A percentile compares a stretch with the other conserved stretches of the same genome.
phyloP scores from a whole-genome alignment of 2,113 vertebrate species.

The Caloenas nicobarica region DNA sequence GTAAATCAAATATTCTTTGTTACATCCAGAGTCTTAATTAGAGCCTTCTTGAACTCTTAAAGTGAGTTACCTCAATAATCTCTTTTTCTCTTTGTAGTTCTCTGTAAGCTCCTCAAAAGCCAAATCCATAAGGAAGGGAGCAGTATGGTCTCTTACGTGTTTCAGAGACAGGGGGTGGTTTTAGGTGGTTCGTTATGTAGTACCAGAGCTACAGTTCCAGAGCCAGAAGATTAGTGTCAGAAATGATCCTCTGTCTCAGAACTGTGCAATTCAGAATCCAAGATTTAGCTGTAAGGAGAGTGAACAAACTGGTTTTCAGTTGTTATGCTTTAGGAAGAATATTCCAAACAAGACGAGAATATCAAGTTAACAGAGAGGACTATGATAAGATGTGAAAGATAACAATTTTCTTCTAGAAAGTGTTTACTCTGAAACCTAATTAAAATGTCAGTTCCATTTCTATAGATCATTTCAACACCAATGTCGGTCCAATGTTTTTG shows the following conservation, averaged over 20 bases:
- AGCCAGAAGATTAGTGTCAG: background rate
- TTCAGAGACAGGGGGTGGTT: background rate
- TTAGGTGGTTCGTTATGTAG: background rate
- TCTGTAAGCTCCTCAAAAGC: constrained; percentile 4
- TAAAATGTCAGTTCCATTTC: constrained; percentile 28
- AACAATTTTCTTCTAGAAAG: background rate
- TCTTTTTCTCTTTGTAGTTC: constrained; percentile 6
- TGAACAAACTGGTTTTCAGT: background rate
- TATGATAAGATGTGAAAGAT: constrained; percentile 29
- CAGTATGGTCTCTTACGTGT: background rate
- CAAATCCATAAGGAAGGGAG: constrained; percentile 14
- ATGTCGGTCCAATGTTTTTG: background rate
- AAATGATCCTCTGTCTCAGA: background rate
- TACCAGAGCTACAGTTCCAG: background rate
- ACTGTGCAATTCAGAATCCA: background rate
- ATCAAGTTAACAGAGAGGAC: constrained; percentile 6
- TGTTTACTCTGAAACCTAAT: constrained; percentile 39
- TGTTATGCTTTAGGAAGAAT: background rate
- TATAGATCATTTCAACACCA: background rate
- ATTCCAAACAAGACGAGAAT: constrained; percentile 17
- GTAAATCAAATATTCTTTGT: constrained; percentile 5
- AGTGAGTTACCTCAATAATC: background rate
- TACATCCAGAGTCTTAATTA: constrained; percentile 6
- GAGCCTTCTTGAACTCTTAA: background rate
- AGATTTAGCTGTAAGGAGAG: background rate